Evolutionary conservation across 2,888 invertebrate species (phyloP), one percentile per base, ranked within the genome.

Genomic region (Callosobruchus maculatus): DNA sequence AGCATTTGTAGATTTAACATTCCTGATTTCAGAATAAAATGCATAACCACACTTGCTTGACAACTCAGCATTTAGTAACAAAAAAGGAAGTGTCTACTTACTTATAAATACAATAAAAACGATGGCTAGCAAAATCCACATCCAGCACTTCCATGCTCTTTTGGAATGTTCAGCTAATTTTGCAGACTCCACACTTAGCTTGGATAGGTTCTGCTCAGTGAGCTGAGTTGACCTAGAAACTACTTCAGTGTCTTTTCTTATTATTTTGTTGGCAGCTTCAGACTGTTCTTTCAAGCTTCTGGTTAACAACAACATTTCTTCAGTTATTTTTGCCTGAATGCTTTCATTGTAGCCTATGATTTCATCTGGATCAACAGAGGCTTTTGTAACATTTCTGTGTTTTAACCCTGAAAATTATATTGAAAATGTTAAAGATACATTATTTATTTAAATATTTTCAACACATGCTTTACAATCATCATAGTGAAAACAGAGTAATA

Each of bases 141-240:
- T 92, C 97, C 97, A 97, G 86, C 97, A 98, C 83, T 96, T 95
- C 92, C 96, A 97, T 0, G 95, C 94, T 77, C 94, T 92, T 78
- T 92, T 91, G 22, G 95, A 96, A 87, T 97, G 96, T 79, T 94
- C 94, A 78, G 94, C 93, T 67, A 98, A 88, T 82, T 94, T 92
- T 68, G 93, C 92, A 0, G 95, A 94, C 87, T 97, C 97, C 68
- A 90, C 90, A 83, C 93, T 93, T 75, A 98, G 88, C 68, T 94
- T 93, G 30, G 88, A 87, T 79, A 93, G 89, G 86, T 97, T 97
- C 20, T 90, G 89, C 78, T 97, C 97, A 0, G 97, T 94, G 78
- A 96, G 86, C 76, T 92, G 91, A 4, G 94, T 90, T 0, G 97
- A 95, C 82, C 93, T 93, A 77, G 92, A 91, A 71, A 97, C 89